These are phyloP conservation scores for Smittia sp. DNA, from an alignment of 2,888 invertebrate genomes.

Conservation along the genomic window DNA sequence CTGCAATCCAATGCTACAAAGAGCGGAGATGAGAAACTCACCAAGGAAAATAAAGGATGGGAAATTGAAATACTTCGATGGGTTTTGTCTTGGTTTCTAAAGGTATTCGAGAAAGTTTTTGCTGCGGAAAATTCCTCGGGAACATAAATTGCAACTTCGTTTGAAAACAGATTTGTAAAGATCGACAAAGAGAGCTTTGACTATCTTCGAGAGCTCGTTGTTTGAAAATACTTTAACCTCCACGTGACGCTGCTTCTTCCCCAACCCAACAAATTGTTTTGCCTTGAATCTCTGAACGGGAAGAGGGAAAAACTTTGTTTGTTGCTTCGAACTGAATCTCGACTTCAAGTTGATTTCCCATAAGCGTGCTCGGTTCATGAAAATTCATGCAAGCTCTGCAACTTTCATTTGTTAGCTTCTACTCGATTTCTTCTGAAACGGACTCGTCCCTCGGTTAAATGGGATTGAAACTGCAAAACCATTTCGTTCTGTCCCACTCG, in stretches of 20 bases:
- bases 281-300: not conserved
- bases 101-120: too few species aligned
- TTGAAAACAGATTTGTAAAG: too few species aligned
- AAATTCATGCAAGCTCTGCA: slow-evolving; percentile 7
- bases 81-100: not conserved
- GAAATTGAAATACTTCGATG: slow-evolving; percentile 2
- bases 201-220: too few species aligned
- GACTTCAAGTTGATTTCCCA: not conserved
- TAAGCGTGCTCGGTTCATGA: not conserved
- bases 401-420: not conserved
- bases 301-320: not conserved
- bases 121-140: too few species aligned
- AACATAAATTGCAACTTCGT: too few species aligned
- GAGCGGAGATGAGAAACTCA: not conserved
- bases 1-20: not conserved
- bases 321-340: not conserved
- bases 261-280: too few species aligned
- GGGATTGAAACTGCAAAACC: not conserved
- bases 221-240: too few species aligned
- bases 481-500: not conserved
- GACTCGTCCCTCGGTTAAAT: not conserved
- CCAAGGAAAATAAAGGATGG: not conserved
- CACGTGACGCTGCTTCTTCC: too few species aligned
- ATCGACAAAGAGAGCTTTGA: too few species aligned
- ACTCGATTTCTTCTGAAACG: not conserved